Conservation (phyloP, 2,797 vertebrate species). For the Distichodus sexfasciatus region DNA sequence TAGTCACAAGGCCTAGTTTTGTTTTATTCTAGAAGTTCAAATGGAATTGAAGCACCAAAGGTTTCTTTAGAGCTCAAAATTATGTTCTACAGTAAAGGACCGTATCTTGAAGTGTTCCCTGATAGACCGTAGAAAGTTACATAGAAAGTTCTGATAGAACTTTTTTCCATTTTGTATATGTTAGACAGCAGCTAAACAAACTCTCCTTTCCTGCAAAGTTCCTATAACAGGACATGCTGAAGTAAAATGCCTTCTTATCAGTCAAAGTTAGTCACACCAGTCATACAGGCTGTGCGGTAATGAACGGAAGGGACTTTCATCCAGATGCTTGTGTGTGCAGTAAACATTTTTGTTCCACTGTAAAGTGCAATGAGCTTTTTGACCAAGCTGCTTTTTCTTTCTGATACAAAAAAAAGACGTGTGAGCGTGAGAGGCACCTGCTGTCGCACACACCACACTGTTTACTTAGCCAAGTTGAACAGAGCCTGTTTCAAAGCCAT, state of each 20-base stretch:
- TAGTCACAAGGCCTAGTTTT: not conserved
- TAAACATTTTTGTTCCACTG: constrained; percentile 28
- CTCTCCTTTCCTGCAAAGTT: too few relatives aligned
- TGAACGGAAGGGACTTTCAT: constrained; percentile 34
- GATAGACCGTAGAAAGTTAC: too few relatives aligned
- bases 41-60: too few relatives aligned
- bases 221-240: too few relatives aligned
- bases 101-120: too few relatives aligned
- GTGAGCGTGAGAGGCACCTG: constrained; percentile 46
- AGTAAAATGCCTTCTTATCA: too few relatives aligned
- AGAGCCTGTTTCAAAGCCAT: constrained; percentile 28
- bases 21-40: not conserved
- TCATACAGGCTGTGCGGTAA: not conserved
- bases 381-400: constrained; percentile 11
- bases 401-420: constrained; percentile 13
- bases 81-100: too few relatives aligned
- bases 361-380: constrained; percentile 10
- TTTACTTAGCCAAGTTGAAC: constrained; percentile 39
- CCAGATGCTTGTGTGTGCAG: not conserved
- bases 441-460: constrained; percentile 25
- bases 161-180: too few relatives aligned
- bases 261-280: not conserved
- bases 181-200: too few relatives aligned
- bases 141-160: too few relatives aligned
- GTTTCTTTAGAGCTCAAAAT: too few relatives aligned